Evolutionary conservation across 2,797 vertebrate species (phyloP), one percentile per base, ranked within the genome.

Genomic region (Sebastes oblongus): DNA sequence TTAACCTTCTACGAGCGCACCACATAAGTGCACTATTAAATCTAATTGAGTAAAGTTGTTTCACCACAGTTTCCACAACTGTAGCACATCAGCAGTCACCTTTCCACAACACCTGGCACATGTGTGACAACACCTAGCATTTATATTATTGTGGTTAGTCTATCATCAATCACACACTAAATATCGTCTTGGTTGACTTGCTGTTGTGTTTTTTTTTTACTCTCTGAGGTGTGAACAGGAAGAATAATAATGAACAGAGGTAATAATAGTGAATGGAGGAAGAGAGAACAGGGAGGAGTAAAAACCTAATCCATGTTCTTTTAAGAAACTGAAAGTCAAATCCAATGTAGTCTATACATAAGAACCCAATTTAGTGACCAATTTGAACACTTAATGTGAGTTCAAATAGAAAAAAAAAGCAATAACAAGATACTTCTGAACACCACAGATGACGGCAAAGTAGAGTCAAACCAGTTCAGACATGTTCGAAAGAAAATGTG

Each of bases 61-160:
- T 82, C 52, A 91, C 90, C 91, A 87, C 90, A 91, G 56, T 77
- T 90, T 85, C 87, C 91, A 85, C 88, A 81, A 70, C 42, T 67
- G 13, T 60, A 81, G 72, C 71, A 66, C 70, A 76, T 70, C 39
- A 73, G 22, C n/a, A 75, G 39, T 74, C 81, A 88, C 87, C 60
- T 86, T 88, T 89, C 25, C 60, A 82, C 66, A 85, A 82, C 88
- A 89, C 80, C 82, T 90, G 85, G 50, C 69, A 64, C 20, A 87
- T 13, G 85, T 89, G 89, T 89, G 81, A 91, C 81, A 84, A 89
- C 86, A 86, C 87, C 58, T 83, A 70, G 2, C 78, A 70, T 84
- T 83, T 83, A 58, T 29, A 79, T 65, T 42, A 74, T 30, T 89
- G 87, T 82, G 91, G 89, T 91, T 92, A 78, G 50, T 67, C 46